Evolutionary conservation across 2,888 invertebrate species (phyloP), one percentile per base, ranked within the genome.

Genomic region (Ornithoptera alexandrae): DNA sequence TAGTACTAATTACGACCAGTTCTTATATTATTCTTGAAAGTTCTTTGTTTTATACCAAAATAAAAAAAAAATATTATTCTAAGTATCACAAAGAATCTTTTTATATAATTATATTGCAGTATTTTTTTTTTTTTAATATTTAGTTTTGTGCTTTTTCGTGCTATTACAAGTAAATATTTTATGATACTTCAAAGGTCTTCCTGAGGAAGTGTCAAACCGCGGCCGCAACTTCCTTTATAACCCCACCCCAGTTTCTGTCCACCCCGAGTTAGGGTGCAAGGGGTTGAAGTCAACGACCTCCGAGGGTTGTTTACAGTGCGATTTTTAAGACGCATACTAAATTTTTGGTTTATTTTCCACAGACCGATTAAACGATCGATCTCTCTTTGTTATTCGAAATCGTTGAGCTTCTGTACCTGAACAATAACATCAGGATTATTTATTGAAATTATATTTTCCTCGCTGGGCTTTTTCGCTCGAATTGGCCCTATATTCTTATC

Each of bases 131-230:
- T n/a, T n/a, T n/a, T n/a, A 50, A 17, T 50, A 50, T 17, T 4
- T 2, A 12, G 50, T 4, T 50, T 18, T 50, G 5, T 50, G 18
- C 5, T 15, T 50, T 17, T 50, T 50, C 18, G 18, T 53, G n/a
- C 12, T 57, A 57, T 65, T 57, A 12, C 30, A 74, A 74, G 74
- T 74, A 70, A 78, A 81, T 84, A 83, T 88, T 84, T 80, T 78
- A 80, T 80, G 80, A 77, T 79, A 86, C 87, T 84, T 88, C 87
- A 89, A 90, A 90, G 88, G 88, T 88, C 89, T 91, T 92, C 91
- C 90, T 88, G 89, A 91, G 92, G 92, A 92, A 89, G 90, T 89
- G 90, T 89, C 88, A 88, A 90, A 91, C 90, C 89, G 84, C 90
- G 88, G 85, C 85, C 86, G 81, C 84, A 86, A 84, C 86, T 89